Evolutionary conservation across 2,888 invertebrate species (phyloP).

Genomic region (Noctua janthina): DNA sequence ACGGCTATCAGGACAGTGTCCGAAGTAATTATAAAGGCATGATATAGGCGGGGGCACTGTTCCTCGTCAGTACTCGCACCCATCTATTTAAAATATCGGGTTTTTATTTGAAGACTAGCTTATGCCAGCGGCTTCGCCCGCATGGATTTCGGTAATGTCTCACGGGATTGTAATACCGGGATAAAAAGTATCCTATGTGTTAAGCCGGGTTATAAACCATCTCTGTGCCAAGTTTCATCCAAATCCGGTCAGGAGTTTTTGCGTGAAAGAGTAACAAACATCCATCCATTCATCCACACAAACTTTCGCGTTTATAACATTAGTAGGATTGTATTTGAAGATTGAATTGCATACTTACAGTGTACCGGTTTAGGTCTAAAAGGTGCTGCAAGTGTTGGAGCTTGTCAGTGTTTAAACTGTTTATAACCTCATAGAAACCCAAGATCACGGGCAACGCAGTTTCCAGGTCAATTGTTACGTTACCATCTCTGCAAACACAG

Average conservation of each 20-base stretch:
- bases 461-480: constrained; percentile 72
- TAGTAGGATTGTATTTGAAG: neutral
- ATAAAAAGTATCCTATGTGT: too few species aligned
- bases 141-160: too few species aligned
- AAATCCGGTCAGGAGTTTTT: too few species aligned
- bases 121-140: too few species aligned
- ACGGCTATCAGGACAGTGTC: neutral
- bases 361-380: constrained; percentile 78
- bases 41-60: neutral
- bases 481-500: constrained; percentile 74
- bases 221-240: too few species aligned
- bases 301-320: too few species aligned
- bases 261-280: too few species aligned
- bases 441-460: constrained; percentile 72
- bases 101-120: too few species aligned
- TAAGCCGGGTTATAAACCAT: too few species aligned
- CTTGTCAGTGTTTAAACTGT: constrained; percentile 37
- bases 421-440: constrained; percentile 75
- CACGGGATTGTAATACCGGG: too few species aligned
- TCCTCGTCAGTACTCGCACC: neutral
- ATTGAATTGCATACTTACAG: constrained; percentile 70
- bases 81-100: neutral
- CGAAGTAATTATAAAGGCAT: neutral
- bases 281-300: too few species aligned
- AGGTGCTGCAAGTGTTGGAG: constrained; percentile 74